phyloP scores from a whole-genome alignment of 2,113 vertebrate species.

The Microcebus murinus region DNA sequence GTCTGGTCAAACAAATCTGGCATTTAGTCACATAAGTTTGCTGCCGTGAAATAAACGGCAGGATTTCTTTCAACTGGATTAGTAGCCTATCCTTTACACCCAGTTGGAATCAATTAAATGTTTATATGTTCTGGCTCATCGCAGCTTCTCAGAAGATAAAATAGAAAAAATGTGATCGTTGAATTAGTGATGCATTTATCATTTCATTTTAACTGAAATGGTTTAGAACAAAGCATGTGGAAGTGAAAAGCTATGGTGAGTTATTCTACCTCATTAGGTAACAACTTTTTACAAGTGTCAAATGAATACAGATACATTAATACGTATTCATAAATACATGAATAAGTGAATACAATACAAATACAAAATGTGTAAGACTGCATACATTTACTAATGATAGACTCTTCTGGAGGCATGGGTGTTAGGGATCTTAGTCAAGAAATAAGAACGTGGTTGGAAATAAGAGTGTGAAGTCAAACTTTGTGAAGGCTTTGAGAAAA shows the following conservation, averaged over 20 bases:
- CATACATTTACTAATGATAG: background rate
- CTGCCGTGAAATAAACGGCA: background rate
- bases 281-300: background rate
- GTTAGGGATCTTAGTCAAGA: background rate
- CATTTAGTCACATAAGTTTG: background rate
- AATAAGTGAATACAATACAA: background rate
- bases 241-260: background rate
- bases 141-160: background rate
- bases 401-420: background rate
- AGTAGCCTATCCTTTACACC: background rate
- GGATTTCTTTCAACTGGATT: background rate
- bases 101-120: slow-evolving; percentile 7
- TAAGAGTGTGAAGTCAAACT: background rate
- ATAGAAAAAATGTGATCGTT: slow-evolving; percentile 7
- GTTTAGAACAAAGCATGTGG: background rate
- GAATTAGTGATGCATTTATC: background rate
- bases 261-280: background rate
- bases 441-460: background rate
- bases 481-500: background rate
- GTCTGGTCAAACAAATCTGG: background rate
- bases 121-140: background rate
- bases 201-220: background rate
- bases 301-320: background rate
- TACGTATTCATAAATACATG: background rate
- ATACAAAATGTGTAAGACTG: background rate